Evolutionary conservation across 2,797 vertebrate genomes (phyloP).

Genomic region (Capromys pilorides): DNA sequence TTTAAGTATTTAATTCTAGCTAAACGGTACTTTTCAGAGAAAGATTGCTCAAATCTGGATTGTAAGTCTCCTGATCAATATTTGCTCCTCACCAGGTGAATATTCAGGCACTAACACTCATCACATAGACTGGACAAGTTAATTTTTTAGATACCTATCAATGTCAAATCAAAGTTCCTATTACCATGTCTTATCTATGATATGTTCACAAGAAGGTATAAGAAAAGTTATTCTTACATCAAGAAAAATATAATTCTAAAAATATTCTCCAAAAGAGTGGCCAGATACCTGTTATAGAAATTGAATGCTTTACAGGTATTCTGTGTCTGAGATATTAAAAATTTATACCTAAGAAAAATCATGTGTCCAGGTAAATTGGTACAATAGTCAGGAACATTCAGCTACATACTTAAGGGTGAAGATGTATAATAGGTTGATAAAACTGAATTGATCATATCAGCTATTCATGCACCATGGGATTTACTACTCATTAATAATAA

Average conservation of each 20-base stretch:
- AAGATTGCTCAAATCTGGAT: not conserved
- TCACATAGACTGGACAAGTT: not conserved
- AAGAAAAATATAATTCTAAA: not conserved
- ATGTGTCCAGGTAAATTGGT: not conserved
- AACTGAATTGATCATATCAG: constrained; percentile 23
- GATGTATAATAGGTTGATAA: not conserved
- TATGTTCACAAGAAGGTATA: not conserved
- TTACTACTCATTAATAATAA: constrained; percentile 25
- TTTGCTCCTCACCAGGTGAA: not conserved
- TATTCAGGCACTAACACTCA: not conserved
- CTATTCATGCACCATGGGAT: not conserved
- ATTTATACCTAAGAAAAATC: not conserved
- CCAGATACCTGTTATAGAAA: not conserved
- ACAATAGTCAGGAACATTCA: not conserved
- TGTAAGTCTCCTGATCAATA: not conserved
- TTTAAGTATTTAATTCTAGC: not conserved
- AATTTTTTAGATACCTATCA: constrained; percentile 8
- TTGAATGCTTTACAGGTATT: not conserved
- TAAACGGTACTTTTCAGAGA: not conserved
- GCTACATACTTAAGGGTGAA: not conserved
- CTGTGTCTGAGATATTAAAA: not conserved
- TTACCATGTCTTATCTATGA: not conserved
- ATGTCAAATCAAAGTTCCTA: not conserved
- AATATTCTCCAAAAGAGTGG: not conserved
- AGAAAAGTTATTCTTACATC: not conserved